These are phyloP conservation scores for Pelecanoides urinatrix DNA, from an alignment of 2,113 vertebrate genomes.

Conservation along the genomic window DNA sequence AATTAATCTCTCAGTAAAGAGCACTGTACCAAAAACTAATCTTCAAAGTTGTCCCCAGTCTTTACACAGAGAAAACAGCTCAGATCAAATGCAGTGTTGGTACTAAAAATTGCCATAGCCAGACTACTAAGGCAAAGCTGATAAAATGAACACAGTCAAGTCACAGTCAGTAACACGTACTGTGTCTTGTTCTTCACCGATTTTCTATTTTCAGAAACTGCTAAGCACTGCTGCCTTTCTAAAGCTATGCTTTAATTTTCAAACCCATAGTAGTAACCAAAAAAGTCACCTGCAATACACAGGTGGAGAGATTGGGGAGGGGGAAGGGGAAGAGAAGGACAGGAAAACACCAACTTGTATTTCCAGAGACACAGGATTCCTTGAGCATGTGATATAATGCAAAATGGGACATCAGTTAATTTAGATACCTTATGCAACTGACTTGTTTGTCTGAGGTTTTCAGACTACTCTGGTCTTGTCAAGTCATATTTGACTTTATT, in stretches of 20 bases:
- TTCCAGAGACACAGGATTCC: not conserved
- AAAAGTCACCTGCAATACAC: not conserved
- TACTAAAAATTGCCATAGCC: not conserved
- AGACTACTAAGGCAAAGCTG: not conserved
- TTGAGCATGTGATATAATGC: rapidly evolving
- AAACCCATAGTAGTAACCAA: not conserved
- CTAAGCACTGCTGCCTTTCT: not conserved
- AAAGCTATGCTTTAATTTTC: not conserved
- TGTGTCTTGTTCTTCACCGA: not conserved
- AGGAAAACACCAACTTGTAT: not conserved
- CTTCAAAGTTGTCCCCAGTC: not conserved
- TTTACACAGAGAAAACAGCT: not conserved
- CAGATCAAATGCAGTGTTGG: not conserved
- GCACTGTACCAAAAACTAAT: not conserved
- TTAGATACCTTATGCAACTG: not conserved
- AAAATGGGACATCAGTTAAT: not conserved
- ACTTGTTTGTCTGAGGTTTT: not conserved
- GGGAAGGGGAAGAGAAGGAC: not conserved
- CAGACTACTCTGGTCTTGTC: not conserved
- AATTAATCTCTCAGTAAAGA: not conserved
- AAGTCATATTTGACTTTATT: not conserved
- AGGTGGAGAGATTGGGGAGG: not conserved
- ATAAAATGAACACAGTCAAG: not conserved
- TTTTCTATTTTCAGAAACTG: not conserved
- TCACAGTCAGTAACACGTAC: not conserved